phyloP scores from a whole-genome alignment of 2,888 invertebrate species.

The Lasioglossum lativentre region DNA sequence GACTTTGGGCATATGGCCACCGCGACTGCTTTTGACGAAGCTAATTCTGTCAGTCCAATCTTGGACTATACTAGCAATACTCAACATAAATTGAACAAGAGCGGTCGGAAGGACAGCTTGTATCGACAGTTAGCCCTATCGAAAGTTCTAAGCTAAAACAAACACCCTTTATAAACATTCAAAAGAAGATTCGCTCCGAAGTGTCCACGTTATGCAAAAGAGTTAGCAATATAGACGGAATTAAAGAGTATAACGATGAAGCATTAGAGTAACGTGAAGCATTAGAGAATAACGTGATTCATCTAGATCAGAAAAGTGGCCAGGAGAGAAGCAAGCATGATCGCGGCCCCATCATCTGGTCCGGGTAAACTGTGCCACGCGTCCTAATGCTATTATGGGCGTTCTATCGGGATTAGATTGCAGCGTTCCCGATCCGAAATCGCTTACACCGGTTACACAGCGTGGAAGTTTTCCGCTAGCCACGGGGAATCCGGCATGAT shows the following conservation, averaged over 20 bases:
- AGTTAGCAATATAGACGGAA: not conserved
- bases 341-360: not conserved
- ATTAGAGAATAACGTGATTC: too few relatives aligned
- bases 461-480: conserved; percentile 26
- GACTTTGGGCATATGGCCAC: too few relatives aligned
- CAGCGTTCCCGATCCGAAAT: conserved; percentile 16
- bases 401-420: conserved; percentile 42
- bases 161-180: too few relatives aligned
- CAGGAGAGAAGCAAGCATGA: not conserved
- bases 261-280: too few relatives aligned
- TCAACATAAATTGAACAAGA: too few relatives aligned
- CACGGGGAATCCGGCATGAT: conserved; percentile 8
- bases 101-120: too few relatives aligned
- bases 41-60: too few relatives aligned
- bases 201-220: not conserved
- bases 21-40: too few relatives aligned
- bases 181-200: not conserved
- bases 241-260: not conserved
- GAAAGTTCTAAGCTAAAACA: too few relatives aligned
- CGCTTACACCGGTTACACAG: conserved; percentile 23
- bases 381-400: conserved; percentile 23
- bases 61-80: too few relatives aligned
- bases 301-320: not conserved
- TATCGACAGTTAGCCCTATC: too few relatives aligned
- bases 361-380: conserved; percentile 1